These are phyloP conservation scores for Dryoscopus gambensis DNA, from an alignment of 2,113 vertebrate genomes.

Conservation along the genomic window DNA sequence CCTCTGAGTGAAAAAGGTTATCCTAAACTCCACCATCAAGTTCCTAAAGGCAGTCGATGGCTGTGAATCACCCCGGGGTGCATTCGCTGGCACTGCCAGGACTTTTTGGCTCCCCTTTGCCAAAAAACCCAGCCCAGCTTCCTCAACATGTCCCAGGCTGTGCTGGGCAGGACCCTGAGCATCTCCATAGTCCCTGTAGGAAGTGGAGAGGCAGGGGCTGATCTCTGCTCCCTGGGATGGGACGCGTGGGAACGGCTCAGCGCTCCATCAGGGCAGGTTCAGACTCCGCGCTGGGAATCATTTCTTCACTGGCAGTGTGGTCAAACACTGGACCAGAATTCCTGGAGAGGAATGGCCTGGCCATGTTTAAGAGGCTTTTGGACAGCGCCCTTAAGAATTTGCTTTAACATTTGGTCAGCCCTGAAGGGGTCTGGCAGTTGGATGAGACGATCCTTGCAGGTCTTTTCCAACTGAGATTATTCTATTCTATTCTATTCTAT, in stretches of 20 bases:
- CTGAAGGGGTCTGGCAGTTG: background rate
- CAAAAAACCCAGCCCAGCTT: background rate
- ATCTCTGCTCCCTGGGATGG: background rate
- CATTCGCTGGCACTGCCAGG: background rate
- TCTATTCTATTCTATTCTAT: background rate
- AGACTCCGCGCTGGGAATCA: background rate
- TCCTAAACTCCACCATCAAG: background rate
- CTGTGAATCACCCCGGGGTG: background rate
- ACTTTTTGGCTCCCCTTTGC: background rate
- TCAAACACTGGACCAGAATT: background rate
- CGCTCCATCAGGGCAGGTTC: background rate
- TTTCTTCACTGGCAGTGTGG: background rate
- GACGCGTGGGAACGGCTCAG: fast-evolving
- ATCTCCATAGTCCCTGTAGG: background rate
- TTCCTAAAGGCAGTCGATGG: background rate
- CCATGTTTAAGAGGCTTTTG: background rate
- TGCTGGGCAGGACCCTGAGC: background rate
- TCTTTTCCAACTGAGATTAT: background rate
- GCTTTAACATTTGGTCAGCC: background rate
- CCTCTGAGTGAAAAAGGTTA: background rate
- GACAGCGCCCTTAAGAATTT: background rate
- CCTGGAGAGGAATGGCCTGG: background rate
- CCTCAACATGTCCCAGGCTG: background rate
- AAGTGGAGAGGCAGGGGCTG: background rate
- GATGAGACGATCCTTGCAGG: background rate